Conservation (phyloP, 2,113 vertebrate species). For the Oxygymnocypris stewartii region DNA sequence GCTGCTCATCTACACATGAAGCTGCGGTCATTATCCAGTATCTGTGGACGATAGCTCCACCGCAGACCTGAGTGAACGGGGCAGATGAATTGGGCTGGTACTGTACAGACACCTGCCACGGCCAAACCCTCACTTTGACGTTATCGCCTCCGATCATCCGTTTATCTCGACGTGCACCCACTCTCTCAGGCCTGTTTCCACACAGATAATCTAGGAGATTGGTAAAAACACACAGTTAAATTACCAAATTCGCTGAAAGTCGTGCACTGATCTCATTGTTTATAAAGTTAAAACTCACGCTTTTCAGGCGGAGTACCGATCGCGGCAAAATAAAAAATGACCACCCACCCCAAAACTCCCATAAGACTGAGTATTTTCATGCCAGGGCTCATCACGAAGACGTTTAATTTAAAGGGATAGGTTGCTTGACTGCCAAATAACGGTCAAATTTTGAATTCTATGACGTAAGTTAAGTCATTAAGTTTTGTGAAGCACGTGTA, state of each 20-base stretch:
- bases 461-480: too few relatives aligned
- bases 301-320: accelerated
- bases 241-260: background rate
- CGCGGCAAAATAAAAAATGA: background rate
- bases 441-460: too few relatives aligned
- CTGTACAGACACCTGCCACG: slow-evolving; percentile 21
- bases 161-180: too few relatives aligned
- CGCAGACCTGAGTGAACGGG: slow-evolving; percentile 17
- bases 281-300: background rate
- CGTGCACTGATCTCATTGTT: background rate
- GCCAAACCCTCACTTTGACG: background rate
- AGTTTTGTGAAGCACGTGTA: too few relatives aligned
- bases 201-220: background rate
- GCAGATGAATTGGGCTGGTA: background rate
- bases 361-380: background rate
- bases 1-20: background rate
- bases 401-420: background rate
- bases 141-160: background rate
- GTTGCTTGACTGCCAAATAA: background rate
- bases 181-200: background rate
- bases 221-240: background rate
- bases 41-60: background rate
- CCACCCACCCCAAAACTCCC: background rate
- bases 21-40: background rate
- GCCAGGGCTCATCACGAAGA: background rate